phyloP scores from a whole-genome alignment of 2,888 invertebrate species.

The Amiota mariae region DNA sequence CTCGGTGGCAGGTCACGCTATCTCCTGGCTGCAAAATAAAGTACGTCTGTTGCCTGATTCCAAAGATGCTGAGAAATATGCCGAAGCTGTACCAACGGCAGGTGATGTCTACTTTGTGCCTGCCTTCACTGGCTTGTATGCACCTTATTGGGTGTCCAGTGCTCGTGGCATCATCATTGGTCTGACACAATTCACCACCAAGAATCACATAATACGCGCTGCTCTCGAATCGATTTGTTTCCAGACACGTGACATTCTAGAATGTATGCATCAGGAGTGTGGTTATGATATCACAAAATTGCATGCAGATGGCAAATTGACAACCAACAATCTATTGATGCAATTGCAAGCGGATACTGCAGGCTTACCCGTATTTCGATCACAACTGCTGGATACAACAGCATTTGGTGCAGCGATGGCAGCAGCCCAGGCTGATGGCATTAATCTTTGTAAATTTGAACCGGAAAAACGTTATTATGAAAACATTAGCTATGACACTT shows the following conservation, averaged over 20 bases:
- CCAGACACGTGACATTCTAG: conserved; percentile 94
- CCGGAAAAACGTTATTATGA: conserved; percentile 75
- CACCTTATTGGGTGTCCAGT: conserved; percentile 98
- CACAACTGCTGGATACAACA: conserved; percentile 90
- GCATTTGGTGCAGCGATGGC: conserved; percentile 95
- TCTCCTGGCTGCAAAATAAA: conserved; percentile 95
- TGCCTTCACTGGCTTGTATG: conserved; percentile 96
- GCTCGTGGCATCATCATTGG: conserved; percentile 94
- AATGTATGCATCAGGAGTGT: conserved; percentile 95
- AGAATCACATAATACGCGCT: conserved; percentile 94
- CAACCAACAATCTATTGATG: conserved; percentile 91
- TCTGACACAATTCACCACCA: conserved; percentile 92
- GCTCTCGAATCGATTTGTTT: conserved; percentile 96
- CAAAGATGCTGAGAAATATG: conserved; percentile 81
- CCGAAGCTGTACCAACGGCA: conserved; percentile 86
- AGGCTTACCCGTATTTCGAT: conserved; percentile 91
- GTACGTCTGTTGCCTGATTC: conserved; percentile 87
- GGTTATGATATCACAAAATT: conserved; percentile 87
- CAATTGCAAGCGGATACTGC: conserved; percentile 96
- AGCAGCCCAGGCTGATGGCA: conserved; percentile 86
- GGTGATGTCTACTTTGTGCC: conserved; percentile 99
- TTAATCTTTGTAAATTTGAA: conserved; percentile 81
- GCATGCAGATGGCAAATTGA: conserved; percentile 95
- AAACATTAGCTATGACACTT: conserved; percentile 80
- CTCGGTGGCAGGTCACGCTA: conserved; percentile 92